Conservation (phyloP, 2,113 vertebrate species). For the Nibea albiflora region DNA sequence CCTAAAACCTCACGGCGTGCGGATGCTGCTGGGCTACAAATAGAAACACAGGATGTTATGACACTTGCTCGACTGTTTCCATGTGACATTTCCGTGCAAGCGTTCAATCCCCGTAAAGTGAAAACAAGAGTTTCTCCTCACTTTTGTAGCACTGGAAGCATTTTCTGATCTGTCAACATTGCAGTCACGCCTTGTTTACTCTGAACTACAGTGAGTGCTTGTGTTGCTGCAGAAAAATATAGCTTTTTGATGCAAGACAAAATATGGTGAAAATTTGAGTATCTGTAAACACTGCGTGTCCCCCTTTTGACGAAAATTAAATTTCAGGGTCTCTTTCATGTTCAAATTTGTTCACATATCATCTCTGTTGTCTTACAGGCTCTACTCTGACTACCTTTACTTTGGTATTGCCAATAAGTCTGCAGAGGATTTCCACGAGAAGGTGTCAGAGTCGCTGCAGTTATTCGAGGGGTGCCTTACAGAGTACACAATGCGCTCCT, state of each 20-base stretch:
- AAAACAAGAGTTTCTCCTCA: background rate
- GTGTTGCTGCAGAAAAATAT: background rate
- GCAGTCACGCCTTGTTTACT: background rate
- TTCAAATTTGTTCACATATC: constrained; percentile 10
- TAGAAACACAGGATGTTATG: too few relatives aligned
- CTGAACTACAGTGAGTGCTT: background rate
- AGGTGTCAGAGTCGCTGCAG: constrained; percentile 94
- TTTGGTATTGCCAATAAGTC: constrained; percentile 97
- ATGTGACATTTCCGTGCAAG: background rate
- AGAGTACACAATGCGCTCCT: constrained; percentile 90
- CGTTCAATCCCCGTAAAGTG: too few relatives aligned
- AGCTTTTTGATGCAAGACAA: constrained; percentile 1
- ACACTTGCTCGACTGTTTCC: too few relatives aligned
- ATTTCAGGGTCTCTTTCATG: background rate
- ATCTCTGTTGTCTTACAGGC: constrained; percentile 76
- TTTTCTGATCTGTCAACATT: background rate
- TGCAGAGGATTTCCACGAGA: constrained; percentile 95
- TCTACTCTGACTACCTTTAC: constrained; percentile 98
- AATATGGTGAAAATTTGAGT: background rate
- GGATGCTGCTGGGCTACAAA: too few relatives aligned
- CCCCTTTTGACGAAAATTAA: background rate
- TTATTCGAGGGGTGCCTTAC: constrained; percentile 91
- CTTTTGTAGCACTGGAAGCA: background rate
- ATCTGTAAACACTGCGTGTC: background rate
- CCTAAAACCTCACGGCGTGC: too few relatives aligned